A percentile compares a stretch with the other conserved stretches of the same genome.
Conservation (phyloP, 2,797 vertebrate species). For the Petrocephalus sullivani region DNA sequence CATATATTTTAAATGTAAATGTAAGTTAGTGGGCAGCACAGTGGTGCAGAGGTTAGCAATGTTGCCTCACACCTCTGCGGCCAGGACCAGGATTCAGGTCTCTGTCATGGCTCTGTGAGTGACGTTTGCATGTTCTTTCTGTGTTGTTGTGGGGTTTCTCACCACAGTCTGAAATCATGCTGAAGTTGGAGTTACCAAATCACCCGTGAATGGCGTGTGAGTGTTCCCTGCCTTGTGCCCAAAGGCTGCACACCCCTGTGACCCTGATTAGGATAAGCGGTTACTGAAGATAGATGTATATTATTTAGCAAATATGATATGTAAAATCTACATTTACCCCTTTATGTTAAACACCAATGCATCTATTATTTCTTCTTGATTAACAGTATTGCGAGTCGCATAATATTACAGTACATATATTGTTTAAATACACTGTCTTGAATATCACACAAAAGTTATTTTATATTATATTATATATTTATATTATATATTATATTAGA, state of each 20-base stretch:
- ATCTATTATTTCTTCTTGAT: not conserved
- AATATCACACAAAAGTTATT: not conserved
- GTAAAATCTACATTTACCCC: not conserved
- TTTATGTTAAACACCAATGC: not conserved
- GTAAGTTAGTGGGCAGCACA: not conserved
- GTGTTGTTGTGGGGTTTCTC: not conserved
- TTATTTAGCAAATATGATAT: not conserved
- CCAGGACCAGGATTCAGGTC: not conserved
- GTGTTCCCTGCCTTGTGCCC: not conserved
- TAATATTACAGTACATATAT: not conserved
- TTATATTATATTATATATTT: too few species aligned
- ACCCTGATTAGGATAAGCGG: not conserved
- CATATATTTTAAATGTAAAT: not conserved
- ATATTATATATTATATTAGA: not conserved
- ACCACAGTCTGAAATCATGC: not conserved
- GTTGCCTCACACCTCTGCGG: not conserved
- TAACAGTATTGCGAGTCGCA: not conserved
- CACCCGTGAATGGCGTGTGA: not conserved
- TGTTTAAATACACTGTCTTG: not conserved
- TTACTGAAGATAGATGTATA: not conserved
- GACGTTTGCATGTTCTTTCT: not conserved
- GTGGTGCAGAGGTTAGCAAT: not conserved
- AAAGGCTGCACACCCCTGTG: not conserved
- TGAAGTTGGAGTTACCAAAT: not conserved
- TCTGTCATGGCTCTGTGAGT: not conserved